Base-by-base conservation (phyloP, 2,113 vertebrate species). In the Limanda limanda region DNA sequence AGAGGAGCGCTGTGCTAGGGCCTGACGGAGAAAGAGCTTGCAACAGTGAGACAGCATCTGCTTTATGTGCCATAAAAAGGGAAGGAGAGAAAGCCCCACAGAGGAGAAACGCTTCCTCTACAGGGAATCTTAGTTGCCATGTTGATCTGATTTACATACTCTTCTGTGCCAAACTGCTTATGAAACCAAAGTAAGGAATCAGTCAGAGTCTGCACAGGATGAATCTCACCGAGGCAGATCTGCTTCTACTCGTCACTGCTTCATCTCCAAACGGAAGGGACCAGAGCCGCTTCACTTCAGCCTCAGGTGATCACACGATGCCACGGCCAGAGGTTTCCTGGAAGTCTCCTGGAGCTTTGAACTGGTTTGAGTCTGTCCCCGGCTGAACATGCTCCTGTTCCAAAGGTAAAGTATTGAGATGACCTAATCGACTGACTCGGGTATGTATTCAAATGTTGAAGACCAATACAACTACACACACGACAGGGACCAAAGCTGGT, bases 371-470 rank as follows among this genome's bases (percentile, higher is more conserved):
- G 24, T 62, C 68, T 61, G 42, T 3, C 17, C 37, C n/a, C n/a
- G 48, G 24, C 69, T 66, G 8, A 4, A 13, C 40, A 20, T 35
- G 27, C 68, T 63, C 8, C 75, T 27, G 14, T 12, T 48, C 35
- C 37, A 23, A 78, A 86, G 90, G 90, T 92, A 68, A 85, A 20
- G 85, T 90, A 81, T 87, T 21, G 4, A 31, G 64, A 65, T 20
- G 71, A 17, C 68, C 64, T 10, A 0, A 75, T 52, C 66, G 4
- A 6, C 74, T 3, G 56, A n/a, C 24, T 9, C 2, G 14, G 86
- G 86, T 90, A 88, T 20, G 86, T 89, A 90, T 85, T 20, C 4
- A 58, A 23, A 71, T 68, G 69, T 25, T 58, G 54, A 17, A 56
- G 35, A 68, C 21, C 2, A n/a, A 47, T 23, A 25, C 23, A 72